A percentile compares a stretch with the other conserved stretches of the same genome.
Conservation (phyloP, 2,113 vertebrate genomes). For the Etheostoma spectabile region DNA sequence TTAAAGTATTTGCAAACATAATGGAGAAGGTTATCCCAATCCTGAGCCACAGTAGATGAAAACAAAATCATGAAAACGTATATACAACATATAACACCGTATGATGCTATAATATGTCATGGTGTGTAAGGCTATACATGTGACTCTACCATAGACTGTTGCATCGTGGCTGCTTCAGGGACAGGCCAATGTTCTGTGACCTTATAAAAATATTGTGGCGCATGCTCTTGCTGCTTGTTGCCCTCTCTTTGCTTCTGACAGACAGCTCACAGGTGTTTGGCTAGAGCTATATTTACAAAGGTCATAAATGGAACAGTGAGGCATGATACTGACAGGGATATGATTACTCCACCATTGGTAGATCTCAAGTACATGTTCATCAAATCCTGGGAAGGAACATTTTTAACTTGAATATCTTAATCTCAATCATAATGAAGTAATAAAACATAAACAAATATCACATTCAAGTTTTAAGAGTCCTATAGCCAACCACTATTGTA, state of each 20-base stretch:
- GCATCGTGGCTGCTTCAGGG: conserved; percentile 23
- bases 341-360: conserved; percentile 37
- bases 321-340: conserved; percentile 38
- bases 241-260: conserved; percentile 53
- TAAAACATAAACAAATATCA: background rate
- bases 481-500: background rate
- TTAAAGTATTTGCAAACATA: background rate
- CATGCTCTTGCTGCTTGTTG: conserved; percentile 23
- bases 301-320: conserved; percentile 39
- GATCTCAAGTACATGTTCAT: conserved; percentile 35
- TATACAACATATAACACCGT: background rate
- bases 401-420: background rate
- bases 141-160: conserved; percentile 1
- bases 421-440: background rate
- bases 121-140: background rate
- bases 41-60: no score
- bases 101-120: background rate
- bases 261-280: conserved; percentile 80
- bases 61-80: background rate
- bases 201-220: conserved; percentile 30
- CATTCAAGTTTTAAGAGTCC: no score
- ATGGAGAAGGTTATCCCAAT: background rate
- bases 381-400: background rate
- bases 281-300: conserved; percentile 79
- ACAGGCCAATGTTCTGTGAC: conserved; percentile 21